Evolutionary conservation across 1,140 invertebrate genomes (phyloP), one percentile per base, ranked within the genome.

Genomic region (Musca vetustissima): DNA sequence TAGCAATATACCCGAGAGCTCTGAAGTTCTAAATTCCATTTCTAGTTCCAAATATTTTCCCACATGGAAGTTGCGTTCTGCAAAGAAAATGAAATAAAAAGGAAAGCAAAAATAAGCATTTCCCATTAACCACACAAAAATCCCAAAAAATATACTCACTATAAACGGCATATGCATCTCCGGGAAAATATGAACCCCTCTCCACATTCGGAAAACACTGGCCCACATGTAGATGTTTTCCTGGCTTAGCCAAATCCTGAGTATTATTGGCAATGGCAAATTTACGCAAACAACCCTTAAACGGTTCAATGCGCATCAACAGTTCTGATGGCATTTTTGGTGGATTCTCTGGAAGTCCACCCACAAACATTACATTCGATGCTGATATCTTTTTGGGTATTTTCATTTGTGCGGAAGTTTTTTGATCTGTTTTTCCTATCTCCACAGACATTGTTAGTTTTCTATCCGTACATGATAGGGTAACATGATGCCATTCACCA

Each of bases 131-230:
- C 19, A 66, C 32, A 47, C 43, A 6, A 71, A 25, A n/a, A 24
- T 47, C 19, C 19, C n/a, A 53, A 21, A 11, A 49, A 59, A 59
- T 19, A n/a, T 64, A 81, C 86, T 87, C 85, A 95, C 94, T 89
- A 77, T 93, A 94, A 53, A 93, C 85, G 21, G 91, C 93, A 81
- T 89, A 94, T 4, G 92, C 90, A 76, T 92, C 91, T 32, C 92
- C 92, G 15, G 89, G 87, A 76, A 98, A 96, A 81, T 92, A 96
- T 0, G 92, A 93, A 53, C 93, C 95, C 55, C 87, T 86, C 80
- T 97, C 93, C 4, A 97, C 90, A 49, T 88, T 88, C 0, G 91
- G 89, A 76, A 96, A 96, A 83, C 95, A 98, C 74, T 93, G 92
- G 0, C 93, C 92, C 11, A 96, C 91, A 70, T 91, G 88, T 53